Base-by-base conservation (phyloP, 2,888 invertebrate species). In the Cryptus armator region DNA sequence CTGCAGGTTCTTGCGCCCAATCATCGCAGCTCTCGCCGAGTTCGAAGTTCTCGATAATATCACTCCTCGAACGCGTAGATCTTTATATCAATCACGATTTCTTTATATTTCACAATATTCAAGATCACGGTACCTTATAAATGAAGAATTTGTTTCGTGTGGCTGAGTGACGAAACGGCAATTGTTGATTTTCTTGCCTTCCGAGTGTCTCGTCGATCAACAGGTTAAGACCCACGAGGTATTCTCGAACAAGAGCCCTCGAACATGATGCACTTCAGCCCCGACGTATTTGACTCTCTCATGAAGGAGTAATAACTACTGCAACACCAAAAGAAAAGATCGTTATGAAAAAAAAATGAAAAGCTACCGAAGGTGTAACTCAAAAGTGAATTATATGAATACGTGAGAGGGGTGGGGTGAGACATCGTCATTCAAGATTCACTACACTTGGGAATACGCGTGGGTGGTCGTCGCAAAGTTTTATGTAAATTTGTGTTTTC, bases 141-240 rank as follows among this genome's bases (percentile, higher is more conserved):
- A 62, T n/a, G 29, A 32, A 62, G 29, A 7, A 29, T n/a, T n/a
- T 2, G 6, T 10, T 10, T 14, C 32, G 32, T 3, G 29, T 24
- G 12, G 59, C 24, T 29, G 2, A 62, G 59, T 32, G 24, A 51
- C 29, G 48, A 32, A 51, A 10, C 43, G 24, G 44, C 7, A 62
- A 56, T 10, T 72, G 12, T 6, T 12, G 12, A 44, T 29, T 62
- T 29, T 62, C 16, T 67, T 66, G 12, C 14, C 14, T 44, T 19
- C 66, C 77, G 62, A 83, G 70, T 53, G 44, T 74, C 72, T 79
- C 56, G n/a, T 46, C 81, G 81, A 85, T 87, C 86, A 87, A 88
- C 88, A 88, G 87, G 86, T 88, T 84, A 83, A 85, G 71, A 64
- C 80, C 37, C 83, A 85, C 82, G 79, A 85, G 83, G 80, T 67